Evolutionary conservation across 2,888 invertebrate species (phyloP).

Genomic region (Endotricha flammealis): DNA sequence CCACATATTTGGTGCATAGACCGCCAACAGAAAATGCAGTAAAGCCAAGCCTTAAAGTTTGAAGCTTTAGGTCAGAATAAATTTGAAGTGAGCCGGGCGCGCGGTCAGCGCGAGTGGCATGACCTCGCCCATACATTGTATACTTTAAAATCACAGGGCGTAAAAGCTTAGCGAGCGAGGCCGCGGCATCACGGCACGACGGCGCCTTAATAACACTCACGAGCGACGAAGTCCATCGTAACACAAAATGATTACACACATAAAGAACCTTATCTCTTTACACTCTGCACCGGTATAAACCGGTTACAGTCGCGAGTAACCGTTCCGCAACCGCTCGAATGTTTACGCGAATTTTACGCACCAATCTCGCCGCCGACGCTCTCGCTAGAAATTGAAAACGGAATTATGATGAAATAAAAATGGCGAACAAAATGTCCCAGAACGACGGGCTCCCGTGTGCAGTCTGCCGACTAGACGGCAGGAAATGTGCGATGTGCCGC

Average conservation of each 20-base stretch:
- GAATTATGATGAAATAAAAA: conserved; percentile 69
- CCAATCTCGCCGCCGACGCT: conserved; percentile 56
- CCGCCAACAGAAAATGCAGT: neutral
- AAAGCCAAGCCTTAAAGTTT: conserved; percentile 12
- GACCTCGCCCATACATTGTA: conserved; percentile 27
- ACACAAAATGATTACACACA: conserved; percentile 72
- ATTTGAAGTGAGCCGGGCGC: conserved; percentile 13
- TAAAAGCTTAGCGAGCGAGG: conserved; percentile 35
- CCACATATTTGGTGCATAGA: too few species aligned
- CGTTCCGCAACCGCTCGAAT: conserved; percentile 63
- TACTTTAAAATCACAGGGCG: conserved; percentile 40
- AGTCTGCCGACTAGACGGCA: conserved; percentile 39
- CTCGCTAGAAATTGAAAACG: conserved; percentile 69
- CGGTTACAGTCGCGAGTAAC: conserved; percentile 63
- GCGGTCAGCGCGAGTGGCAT: conserved; percentile 13
- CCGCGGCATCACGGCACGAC: conserved; percentile 39
- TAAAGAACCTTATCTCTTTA: conserved; percentile 73
- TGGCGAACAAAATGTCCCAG: conserved; percentile 34
- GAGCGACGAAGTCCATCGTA: conserved; percentile 57
- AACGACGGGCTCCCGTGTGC: conserved; percentile 22
- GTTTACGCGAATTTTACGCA: conserved; percentile 73
- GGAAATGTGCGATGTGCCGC: conserved; percentile 49
- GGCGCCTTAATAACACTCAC: conserved; percentile 60
- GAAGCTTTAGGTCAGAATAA: conserved; percentile 12
- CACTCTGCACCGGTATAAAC: conserved; percentile 65